Evolutionary conservation across 2,888 invertebrate species (phyloP), one percentile per base, ranked within the genome.

Genomic region (Cheilosia impressa): DNA sequence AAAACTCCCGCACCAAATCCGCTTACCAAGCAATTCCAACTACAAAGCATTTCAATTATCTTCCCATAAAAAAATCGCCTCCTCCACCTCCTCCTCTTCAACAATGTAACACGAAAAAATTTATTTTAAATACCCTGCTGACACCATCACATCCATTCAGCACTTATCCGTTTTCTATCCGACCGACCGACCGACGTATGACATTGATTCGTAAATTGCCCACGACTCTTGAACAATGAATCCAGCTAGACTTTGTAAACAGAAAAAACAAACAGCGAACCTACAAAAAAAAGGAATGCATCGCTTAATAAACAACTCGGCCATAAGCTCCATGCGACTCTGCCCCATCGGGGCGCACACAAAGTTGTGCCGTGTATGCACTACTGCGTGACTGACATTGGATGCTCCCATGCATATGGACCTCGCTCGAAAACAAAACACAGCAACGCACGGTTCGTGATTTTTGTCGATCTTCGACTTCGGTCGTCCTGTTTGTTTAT

Each of bases 201-300:
- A 80, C 80, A 73, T 73, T 80, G 80, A 80, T 80, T 80, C 73
- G 80, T 80, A 80, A 80, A 80, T 80, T 80, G 73, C 73, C 73
- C 66, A 62, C 66, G 60, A 80, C 45, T 73, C 53, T 68, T 19
- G 38, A 73, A 62, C 80, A 73, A 80, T 73, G 73, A 80, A 80
- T 73, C 68, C 73, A 79, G 72, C 71, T 71, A 60, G 66, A 79
- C 50, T 52, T 60, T 31, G 34, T 47, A 6, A 27, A 19, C 27
- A 41, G 58, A 57, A 10, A 17, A 65, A 75, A 58, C 47, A 57
- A 65, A 75, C 52, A 72, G 53, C 27, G 62, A 19, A 53, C 31
- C 52, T 52, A 19, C 3, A 0, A 45, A 63, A 27, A 57, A 60
- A 60, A 75, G 55, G 43, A 13, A 43, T 34, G 73, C 73, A 75